Evolutionary conservation across 1,140 invertebrate genomes (phyloP).

Genomic region (Scaptomyza graminum): DNA sequence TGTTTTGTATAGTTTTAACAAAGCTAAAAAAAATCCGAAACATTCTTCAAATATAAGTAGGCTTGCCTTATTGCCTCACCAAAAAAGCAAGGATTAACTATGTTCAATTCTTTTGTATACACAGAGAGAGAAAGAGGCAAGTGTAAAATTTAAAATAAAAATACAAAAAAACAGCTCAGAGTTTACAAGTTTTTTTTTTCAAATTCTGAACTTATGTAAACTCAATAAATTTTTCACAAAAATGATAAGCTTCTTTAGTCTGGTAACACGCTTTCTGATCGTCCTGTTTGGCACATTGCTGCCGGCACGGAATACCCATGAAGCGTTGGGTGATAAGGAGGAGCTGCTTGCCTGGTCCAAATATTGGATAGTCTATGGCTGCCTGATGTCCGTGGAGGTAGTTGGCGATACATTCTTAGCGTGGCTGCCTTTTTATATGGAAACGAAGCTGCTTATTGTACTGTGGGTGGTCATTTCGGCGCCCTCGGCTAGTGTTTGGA

Average conservation of each 20-base stretch:
- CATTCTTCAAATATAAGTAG: constrained; percentile 1
- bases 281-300: constrained; percentile 47
- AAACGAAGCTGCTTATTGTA: constrained; percentile 52
- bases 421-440: constrained; percentile 58
- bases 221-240: no score
- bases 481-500: constrained; percentile 61
- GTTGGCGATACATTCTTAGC: constrained; percentile 43
- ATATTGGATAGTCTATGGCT: constrained; percentile 63
- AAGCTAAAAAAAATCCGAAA: no score
- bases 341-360: constrained; percentile 50
- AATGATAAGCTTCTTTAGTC: constrained; percentile 45
- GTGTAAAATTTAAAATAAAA: no score
- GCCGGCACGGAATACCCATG: constrained; percentile 57
- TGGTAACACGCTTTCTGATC: constrained; percentile 43
- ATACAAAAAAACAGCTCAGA: no score
- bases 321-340: constrained; percentile 29
- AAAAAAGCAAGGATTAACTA: not conserved
- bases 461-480: constrained; percentile 55
- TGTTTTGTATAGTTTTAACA: no score
- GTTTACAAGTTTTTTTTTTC: no score
- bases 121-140: no score
- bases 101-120: no score
- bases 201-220: no score
- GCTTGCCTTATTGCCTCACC: not conserved
- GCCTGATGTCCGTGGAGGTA: constrained; percentile 45